Evolutionary conservation across 2,113 vertebrate species (phyloP), one percentile per base, ranked within the genome.

Genomic region (Pipa parva): DNA sequence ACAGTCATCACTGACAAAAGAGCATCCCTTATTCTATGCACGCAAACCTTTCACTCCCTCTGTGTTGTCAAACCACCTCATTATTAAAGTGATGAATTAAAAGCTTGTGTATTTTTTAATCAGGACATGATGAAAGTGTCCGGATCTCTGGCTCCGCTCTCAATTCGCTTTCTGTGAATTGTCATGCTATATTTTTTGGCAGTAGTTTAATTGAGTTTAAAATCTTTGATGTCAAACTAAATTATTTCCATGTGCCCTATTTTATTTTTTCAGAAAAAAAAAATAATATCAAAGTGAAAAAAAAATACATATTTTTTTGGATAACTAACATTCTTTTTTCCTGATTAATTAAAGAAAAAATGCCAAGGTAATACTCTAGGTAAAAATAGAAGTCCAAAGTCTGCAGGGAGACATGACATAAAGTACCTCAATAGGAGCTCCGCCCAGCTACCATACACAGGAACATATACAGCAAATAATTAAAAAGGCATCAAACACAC

Each of bases 81-180:
- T 70, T 70, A 61, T 70, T 70, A 54, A 37, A 54, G 50, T 61
- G 58, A 70, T 70, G 66, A 70, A 61, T 70, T 70, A 70, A 69
- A 61, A 61, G 66, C 48, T n/a, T 42, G 25, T 54, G 66, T 54
- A 54, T 54, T 52, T 61, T 70, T 70, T 61, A 60, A 69, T 61
- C 36, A 70, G 33, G 24, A 33, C 57, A 70, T 61, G 56, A 60
- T 69, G 48, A 68, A 68, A 59, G 64, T 39, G 13, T 15, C 22
- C n/a, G 22, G 33, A 24, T 54, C n/a, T 42, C 13, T 20, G 45
- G 18, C 36, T 42, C 11, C 24, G 39, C 4, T 63, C n/a, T 10
- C 1, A 24, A 45, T 54, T 69, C 28, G 20, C 7, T 22, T 33
- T 17, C 17, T 25, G 42, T 20, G 7, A 2, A 12, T 29, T 59